A percentile compares a stretch with the other conserved stretches of the same genome.
phyloP scores from a whole-genome alignment of 2,797 vertebrate species.

The Falco rusticolus region DNA sequence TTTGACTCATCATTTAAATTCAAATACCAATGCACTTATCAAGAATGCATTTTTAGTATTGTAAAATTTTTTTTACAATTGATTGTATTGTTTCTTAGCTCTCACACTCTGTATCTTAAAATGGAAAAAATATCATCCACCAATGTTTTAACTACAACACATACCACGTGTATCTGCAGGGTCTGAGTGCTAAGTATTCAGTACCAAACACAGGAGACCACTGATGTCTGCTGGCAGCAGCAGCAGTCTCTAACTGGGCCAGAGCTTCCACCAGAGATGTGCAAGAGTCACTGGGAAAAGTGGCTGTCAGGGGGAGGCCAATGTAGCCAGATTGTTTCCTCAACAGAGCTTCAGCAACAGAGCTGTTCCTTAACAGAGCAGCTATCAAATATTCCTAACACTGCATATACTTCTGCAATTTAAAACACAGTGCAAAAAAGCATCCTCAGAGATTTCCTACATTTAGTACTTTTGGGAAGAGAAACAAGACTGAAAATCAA shows the following conservation, averaged over 20 bases:
- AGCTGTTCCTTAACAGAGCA: not conserved
- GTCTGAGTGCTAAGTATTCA: not conserved
- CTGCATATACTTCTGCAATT: not conserved
- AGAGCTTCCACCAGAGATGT: not conserved
- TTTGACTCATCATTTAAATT: not conserved
- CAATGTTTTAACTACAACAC: not conserved
- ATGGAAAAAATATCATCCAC: not conserved
- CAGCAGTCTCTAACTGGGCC: not conserved
- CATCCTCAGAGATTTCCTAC: not conserved
- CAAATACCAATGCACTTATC: not conserved
- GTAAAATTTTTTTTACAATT: too few species aligned
- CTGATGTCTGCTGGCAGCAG: not conserved
- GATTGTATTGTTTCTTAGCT: not conserved
- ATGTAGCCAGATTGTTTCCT: not conserved
- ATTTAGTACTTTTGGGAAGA: not conserved
- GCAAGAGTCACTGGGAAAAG: not conserved
- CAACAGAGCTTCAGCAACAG: not conserved
- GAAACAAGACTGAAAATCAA: not conserved
- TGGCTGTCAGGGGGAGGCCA: accelerated
- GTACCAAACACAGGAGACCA: not conserved
- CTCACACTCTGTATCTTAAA: not conserved
- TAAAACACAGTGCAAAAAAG: not conserved
- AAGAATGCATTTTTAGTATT: not conserved
- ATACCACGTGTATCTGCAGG: not conserved
- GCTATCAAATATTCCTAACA: not conserved